These are phyloP conservation scores for Agapetus fuscipes DNA, from an alignment of 2,888 invertebrate species.

Conservation along the genomic window DNA sequence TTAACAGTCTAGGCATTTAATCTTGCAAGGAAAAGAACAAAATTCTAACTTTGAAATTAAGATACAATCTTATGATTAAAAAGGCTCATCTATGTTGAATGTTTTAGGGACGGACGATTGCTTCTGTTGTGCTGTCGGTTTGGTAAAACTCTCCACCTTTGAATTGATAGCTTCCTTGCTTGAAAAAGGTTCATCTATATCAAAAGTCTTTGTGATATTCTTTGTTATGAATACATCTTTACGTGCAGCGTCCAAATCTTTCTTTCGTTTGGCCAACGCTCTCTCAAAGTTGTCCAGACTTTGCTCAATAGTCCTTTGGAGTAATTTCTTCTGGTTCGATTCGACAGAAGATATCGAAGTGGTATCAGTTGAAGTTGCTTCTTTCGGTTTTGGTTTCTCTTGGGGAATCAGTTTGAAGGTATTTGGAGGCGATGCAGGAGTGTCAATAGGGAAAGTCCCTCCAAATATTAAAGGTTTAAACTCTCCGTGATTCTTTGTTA, in stretches of 20 bases:
- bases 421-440: constrained; percentile 40
- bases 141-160: constrained; percentile 7
- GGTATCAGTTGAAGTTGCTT: constrained; percentile 16
- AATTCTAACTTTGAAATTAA: too few relatives aligned
- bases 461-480: constrained; percentile 69
- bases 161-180: constrained; percentile 5
- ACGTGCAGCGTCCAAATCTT: constrained; percentile 12
- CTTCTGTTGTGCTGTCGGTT: constrained; percentile 11
- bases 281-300: constrained; percentile 40
- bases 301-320: constrained; percentile 37
- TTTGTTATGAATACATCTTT: constrained; percentile 10
- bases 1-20: too few relatives aligned
- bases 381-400: constrained; percentile 1
- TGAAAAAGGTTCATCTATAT: constrained; percentile 44
- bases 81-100: constrained; percentile 49
- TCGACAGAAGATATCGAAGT: constrained; percentile 16
- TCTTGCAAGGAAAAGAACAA: too few relatives aligned
- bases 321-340: constrained; percentile 25
- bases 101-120: constrained; percentile 42
- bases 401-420: constrained; percentile 1
- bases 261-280: constrained; percentile 15
- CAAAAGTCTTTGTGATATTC: constrained; percentile 33
- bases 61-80: too few relatives aligned
- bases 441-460: constrained; percentile 80
- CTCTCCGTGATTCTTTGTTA: constrained; percentile 12